Base-by-base conservation (phyloP, 2,113 vertebrate species). In the Motacilla tschutschensis region DNA sequence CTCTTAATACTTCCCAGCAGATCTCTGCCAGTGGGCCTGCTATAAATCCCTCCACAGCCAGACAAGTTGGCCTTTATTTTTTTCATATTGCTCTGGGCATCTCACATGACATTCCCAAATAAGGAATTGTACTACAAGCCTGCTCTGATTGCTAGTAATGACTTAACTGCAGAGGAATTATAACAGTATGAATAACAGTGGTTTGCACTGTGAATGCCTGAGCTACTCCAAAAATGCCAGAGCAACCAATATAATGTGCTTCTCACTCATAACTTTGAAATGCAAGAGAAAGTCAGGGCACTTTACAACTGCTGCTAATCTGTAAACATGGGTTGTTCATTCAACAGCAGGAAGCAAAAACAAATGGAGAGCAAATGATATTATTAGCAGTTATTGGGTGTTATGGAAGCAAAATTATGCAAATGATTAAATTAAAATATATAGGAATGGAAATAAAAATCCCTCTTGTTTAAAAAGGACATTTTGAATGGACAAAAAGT, bases 61-160 rank as follows among this genome's bases (percentile, higher is more conserved):
- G 98, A 98, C 98, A 98, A 98, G 95, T 95, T 96, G 93, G 95
- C 94, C 97, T 98, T 98, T 96, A 97, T 98, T 98, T 97, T 97
- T 97, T 96, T 94, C 95, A 96, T 97, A 98, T 97, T 98, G 97
- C 98, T 98, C 94, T 97, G 96, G 97, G 97, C 97, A 98, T 98
- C 98, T 97, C 98, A 99, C 98, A 99, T 98, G 98, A 99, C 98
- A 99, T 99, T 99, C 98, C 99, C 99, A 98, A 99, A 99, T 98
- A 99, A 98, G 99, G 98, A 97, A 97, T 98, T 98, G 97, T 95
- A 97, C 97, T 98, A 97, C 96, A 95, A 97, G 98, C 97, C 97
- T 97, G 95, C 97, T 97, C 96, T 98, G 98, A 98, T 98, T 98
- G 96, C 98, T 98, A 96, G 97, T 97, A 97, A 98, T 99, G 98